These are phyloP conservation scores for Urocyon cinereoargenteus DNA, from an alignment of 2,797 vertebrate species.

Conservation along the genomic window DNA sequence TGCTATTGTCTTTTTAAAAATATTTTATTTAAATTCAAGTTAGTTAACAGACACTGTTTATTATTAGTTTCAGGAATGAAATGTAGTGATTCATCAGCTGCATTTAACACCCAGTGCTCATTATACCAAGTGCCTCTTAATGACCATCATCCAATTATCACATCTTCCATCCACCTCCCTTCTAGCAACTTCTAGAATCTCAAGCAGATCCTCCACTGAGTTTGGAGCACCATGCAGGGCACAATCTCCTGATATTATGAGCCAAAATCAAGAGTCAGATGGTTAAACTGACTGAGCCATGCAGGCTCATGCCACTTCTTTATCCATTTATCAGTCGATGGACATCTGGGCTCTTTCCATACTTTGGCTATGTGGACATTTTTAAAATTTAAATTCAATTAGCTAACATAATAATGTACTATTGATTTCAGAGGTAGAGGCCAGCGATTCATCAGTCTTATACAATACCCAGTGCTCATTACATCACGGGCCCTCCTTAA, in stretches of 20 bases:
- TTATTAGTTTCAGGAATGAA: background rate
- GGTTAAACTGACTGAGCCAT: too few species aligned
- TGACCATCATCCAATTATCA: background rate
- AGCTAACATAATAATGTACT: background rate
- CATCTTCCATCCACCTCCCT: background rate
- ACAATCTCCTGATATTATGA: too few species aligned
- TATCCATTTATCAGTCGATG: too few species aligned
- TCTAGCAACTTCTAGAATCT: background rate
- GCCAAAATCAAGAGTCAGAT: too few species aligned
- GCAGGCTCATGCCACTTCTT: too few species aligned
- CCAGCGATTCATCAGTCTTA: background rate
- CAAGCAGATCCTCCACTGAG: too few species aligned
- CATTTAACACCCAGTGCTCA: background rate
- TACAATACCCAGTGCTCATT: background rate
- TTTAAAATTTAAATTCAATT: background rate
- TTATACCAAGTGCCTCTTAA: background rate
- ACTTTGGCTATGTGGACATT: background rate
- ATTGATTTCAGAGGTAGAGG: background rate
- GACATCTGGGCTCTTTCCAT: too few species aligned
- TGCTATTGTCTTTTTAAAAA: background rate
- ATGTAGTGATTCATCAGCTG: background rate
- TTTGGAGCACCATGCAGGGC: too few species aligned
- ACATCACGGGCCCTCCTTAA: background rate
- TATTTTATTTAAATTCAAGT: background rate
- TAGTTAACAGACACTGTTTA: background rate